Conservation (phyloP, 1,140 invertebrate genomes). For the Eubasilissa regina region DNA sequence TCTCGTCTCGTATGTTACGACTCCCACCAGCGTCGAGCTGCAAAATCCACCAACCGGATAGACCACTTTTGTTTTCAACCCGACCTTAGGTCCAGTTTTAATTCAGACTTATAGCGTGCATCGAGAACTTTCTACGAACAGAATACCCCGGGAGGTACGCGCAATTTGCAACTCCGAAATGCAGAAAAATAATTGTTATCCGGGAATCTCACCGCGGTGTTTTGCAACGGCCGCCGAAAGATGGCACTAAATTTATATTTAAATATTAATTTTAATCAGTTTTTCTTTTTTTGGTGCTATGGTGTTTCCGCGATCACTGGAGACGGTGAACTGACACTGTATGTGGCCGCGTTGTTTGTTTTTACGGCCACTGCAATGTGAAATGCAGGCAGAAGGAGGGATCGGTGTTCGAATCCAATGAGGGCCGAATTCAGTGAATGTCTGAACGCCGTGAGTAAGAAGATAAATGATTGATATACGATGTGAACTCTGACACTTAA, state of each 20-base stretch:
- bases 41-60: not conserved
- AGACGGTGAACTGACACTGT: not conserved
- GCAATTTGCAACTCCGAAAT: too few relatives aligned
- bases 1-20: not conserved
- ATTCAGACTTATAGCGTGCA: not conserved
- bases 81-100: slow-evolving; percentile 2
- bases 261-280: not conserved
- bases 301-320: not conserved
- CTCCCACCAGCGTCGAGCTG: not conserved
- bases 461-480: too few relatives aligned
- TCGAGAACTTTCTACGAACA: slow-evolving; percentile 13
- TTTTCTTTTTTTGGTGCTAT: not conserved
- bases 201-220: not conserved
- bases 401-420: not conserved
- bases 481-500: too few relatives aligned
- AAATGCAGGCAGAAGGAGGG: slow-evolving; percentile 14
- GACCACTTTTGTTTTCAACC: slow-evolving; percentile 10
- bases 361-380: not conserved
- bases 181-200: not conserved
- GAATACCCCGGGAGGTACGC: not conserved
- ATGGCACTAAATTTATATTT: not conserved
- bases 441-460: too few relatives aligned
- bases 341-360: not conserved
- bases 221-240: not conserved
- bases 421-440: not conserved